These are phyloP conservation scores for Emys orbicularis DNA, from an alignment of 2,797 vertebrate genomes.

Conservation along the genomic window DNA sequence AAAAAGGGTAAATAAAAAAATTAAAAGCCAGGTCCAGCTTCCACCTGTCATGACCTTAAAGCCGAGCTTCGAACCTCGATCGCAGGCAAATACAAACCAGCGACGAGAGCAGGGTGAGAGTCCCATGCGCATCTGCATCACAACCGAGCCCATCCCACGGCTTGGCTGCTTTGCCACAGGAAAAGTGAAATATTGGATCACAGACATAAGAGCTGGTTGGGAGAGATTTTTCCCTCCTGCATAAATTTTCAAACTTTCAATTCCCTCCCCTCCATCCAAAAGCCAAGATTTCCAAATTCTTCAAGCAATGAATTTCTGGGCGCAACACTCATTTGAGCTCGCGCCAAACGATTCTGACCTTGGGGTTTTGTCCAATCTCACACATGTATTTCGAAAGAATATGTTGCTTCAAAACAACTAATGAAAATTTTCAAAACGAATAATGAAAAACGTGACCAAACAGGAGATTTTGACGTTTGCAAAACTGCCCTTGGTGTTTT, in stretches of 20 bases:
- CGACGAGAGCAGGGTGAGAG: background rate
- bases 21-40: background rate
- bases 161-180: background rate
- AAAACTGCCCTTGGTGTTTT: background rate
- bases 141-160: background rate
- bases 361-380: background rate
- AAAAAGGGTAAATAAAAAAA: background rate
- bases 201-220: background rate
- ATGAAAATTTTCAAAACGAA: background rate
- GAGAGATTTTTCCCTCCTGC: background rate
- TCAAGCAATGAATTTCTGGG: background rate
- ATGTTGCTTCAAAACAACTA: background rate
- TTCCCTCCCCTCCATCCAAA: background rate
- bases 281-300: background rate
- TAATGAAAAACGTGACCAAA: background rate
- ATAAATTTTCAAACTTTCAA: background rate
- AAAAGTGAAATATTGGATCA: conserved; percentile 9
- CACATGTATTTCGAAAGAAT: background rate
- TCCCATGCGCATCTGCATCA: fast-evolving
- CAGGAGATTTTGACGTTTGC: background rate
- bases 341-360: background rate
- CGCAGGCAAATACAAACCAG: background rate
- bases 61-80: background rate
- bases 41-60: background rate
- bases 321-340: too few species aligned